phyloP scores from a whole-genome alignment of 2,888 invertebrate species.

The Thera obeliscata region DNA sequence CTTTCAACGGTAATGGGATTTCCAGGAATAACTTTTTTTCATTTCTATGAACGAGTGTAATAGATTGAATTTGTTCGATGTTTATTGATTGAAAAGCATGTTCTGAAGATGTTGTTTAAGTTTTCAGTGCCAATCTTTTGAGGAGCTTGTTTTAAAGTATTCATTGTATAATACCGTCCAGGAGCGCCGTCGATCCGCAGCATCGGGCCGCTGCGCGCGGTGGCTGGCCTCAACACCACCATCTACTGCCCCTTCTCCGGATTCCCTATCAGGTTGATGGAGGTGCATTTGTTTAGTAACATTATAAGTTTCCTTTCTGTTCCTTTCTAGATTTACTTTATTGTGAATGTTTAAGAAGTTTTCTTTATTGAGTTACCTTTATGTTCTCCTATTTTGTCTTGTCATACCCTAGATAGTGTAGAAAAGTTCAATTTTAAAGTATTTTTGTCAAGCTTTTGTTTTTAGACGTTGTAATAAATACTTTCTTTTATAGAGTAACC shows the following conservation, averaged over 20 bases:
- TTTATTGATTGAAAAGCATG: too few relatives aligned
- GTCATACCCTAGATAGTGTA: constrained; percentile 1
- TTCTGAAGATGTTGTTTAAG: too few relatives aligned
- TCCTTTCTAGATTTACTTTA: constrained; percentile 27
- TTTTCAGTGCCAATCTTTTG: too few relatives aligned
- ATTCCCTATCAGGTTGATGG: constrained; percentile 90
- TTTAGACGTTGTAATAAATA: not conserved
- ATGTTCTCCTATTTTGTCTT: constrained; percentile 2
- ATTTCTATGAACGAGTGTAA: too few relatives aligned
- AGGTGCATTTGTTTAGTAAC: constrained; percentile 84
- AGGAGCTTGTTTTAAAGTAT: too few relatives aligned
- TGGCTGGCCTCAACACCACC: constrained; percentile 90
- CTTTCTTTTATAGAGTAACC: too few relatives aligned
- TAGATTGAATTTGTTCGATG: too few relatives aligned
- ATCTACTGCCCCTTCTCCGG: constrained; percentile 94
- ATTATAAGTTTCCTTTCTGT: constrained; percentile 77
- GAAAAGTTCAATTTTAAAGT: not conserved
- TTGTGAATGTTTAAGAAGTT: constrained; percentile 12
- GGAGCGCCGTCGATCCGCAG: constrained; percentile 90
- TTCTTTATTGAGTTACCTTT: constrained; percentile 19
- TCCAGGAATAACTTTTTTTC: too few relatives aligned
- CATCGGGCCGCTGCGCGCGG: constrained; percentile 89
- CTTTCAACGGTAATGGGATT: too few relatives aligned
- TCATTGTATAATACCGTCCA: constrained; percentile 50
- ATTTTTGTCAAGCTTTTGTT: not conserved